These are phyloP conservation scores for Bos indicus DNA, from an alignment of 2,113 vertebrate species.

Conservation along the genomic window DNA sequence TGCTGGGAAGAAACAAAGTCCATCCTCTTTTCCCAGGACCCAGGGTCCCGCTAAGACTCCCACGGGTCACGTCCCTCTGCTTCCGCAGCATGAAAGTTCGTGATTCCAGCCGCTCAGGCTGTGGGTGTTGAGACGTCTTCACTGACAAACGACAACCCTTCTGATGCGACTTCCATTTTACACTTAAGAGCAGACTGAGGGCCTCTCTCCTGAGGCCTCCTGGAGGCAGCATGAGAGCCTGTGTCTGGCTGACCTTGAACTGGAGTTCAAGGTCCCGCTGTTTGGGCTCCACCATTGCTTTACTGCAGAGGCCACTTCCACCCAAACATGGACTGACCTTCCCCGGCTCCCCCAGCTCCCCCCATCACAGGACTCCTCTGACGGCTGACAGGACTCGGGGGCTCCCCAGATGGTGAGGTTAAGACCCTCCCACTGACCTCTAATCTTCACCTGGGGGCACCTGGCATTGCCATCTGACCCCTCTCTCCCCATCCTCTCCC, in stretches of 20 bases:
- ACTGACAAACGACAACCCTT: not conserved
- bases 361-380: not conserved
- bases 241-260: not conserved
- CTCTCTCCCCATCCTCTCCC: not conserved
- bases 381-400: rapidly evolving
- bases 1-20: not conserved
- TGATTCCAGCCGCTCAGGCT: not conserved
- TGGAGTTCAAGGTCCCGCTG: not conserved
- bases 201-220: not conserved
- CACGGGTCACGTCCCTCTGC: rapidly evolving
- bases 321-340: not conserved
- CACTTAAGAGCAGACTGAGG: not conserved
- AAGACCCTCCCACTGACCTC: not conserved
- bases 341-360: rapidly evolving
- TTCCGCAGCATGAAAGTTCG: rapidly evolving
- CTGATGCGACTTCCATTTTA: not conserved
- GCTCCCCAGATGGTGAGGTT: not conserved
- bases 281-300: rapidly evolving
- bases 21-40: not conserved
- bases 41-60: not conserved
- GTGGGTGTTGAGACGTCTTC: not conserved
- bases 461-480: rapidly evolving
- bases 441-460: not conserved
- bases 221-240: rapidly evolving
- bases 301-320: not conserved